Evolutionary conservation across 1,140 invertebrate genomes (phyloP), one percentile per base, ranked within the genome.

Genomic region (Anadara kagoshimensis): DNA sequence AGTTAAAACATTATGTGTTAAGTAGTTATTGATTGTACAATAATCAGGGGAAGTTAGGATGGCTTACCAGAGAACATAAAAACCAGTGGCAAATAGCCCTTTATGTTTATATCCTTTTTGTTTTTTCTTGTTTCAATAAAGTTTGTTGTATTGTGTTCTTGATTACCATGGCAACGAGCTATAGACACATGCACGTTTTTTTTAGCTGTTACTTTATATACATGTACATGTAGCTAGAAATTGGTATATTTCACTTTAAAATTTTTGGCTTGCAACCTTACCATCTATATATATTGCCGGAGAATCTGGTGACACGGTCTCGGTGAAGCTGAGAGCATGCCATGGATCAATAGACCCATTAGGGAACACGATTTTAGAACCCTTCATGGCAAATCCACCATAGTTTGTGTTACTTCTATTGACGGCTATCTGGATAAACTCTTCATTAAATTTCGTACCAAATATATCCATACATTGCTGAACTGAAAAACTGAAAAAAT

Each of bases 321-420:
- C 73, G 11, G 86, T 83, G 14, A 91, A 81, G 24, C 89, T 94
- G 41, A 98, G 90, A 3, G 94, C 94, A 91, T 97, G 96, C 97
- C 97, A 98, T 8, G 96, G 97, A 90, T 98, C 97, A 59, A 97
- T 93, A 1, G 94, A 94, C 63, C 97, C 97, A 86, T 98, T 96
- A 44, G 96, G 94, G 86, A 94, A 97, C 1, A 97, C 92, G 22
- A 97, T 93, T 78, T 94, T 93, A 1, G 91, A 92, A 0, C 93
- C 93, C 47, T 93, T 88, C 24, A 97, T 91, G 65, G 93, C 90
- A 1, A 93, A 88, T 12, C 91, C 95, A 5, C 96, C 96, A 83
- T 97, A 98, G 26, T 93, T 90, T 57, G 89, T 93, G 87, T 97
- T 97, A 0, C 95, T 96, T 73, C 92, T 90, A 1, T 91, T 82